These are phyloP conservation scores for Nephila pilipes DNA, from an alignment of 1,140 invertebrate species.

Conservation along the genomic window DNA sequence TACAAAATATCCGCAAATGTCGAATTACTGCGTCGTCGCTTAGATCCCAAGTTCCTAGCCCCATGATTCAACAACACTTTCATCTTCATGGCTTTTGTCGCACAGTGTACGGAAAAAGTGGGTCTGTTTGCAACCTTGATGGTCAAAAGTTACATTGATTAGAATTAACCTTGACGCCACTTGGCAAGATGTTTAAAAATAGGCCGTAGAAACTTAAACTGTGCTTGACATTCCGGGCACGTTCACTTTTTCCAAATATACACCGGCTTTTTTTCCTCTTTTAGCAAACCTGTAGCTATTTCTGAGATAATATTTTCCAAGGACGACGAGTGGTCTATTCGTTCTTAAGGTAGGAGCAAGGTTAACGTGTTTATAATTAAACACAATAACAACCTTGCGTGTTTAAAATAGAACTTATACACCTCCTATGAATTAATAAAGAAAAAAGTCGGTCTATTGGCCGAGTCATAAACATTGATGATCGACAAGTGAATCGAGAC, in stretches of 20 bases:
- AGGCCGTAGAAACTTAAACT: constrained; percentile 3
- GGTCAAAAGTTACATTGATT: constrained; percentile 56
- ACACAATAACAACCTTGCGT: constrained; percentile 9
- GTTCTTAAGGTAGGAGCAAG: constrained; percentile 36
- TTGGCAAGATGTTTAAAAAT: constrained; percentile 67
- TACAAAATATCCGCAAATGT: background rate
- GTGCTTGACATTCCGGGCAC: constrained; percentile 19
- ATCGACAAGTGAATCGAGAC: background rate
- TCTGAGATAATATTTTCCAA: constrained; percentile 44
- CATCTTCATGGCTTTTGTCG: constrained; percentile 58
- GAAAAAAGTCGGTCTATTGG: background rate
- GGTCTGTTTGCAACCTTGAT: background rate
- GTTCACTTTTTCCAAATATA: constrained; percentile 47
- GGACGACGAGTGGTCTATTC: background rate
- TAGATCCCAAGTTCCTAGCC: background rate
- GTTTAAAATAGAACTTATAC: constrained; percentile 55
- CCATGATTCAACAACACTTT: constrained; percentile 54
- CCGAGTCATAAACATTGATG: background rate
- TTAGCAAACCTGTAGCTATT: constrained; percentile 32
- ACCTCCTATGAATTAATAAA: background rate
- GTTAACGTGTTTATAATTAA: constrained; percentile 68
- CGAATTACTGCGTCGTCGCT: too few relatives aligned
- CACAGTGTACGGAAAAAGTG: background rate
- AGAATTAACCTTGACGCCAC: constrained; percentile 8
- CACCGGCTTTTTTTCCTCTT: background rate